Conservation (phyloP, 1,140 invertebrate species). For the Heliconius congener region DNA sequence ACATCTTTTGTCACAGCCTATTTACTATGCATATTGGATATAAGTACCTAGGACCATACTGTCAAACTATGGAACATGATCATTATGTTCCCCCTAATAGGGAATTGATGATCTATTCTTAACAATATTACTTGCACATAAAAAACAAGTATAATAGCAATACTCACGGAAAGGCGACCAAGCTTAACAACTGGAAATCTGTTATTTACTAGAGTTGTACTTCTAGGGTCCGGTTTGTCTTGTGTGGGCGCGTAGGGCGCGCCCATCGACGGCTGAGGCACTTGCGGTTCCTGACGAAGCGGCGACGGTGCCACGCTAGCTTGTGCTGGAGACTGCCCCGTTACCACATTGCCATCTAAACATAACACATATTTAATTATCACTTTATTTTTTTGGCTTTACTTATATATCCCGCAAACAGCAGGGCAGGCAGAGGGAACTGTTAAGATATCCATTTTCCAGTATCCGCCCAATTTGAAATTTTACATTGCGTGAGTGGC, state of each 20-base stretch:
- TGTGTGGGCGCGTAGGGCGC: conserved; percentile 70
- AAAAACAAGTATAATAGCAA: background rate
- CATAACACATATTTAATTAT: background rate
- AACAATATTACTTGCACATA: background rate
- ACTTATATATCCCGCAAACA: too few relatives aligned
- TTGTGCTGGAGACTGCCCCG: conserved; percentile 82
- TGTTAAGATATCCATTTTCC: too few relatives aligned
- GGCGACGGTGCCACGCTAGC: conserved; percentile 81
- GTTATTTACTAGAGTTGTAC: conserved; percentile 67
- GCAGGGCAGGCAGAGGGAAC: too few relatives aligned
- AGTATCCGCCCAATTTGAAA: too few relatives aligned
- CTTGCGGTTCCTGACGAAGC: conserved; percentile 71
- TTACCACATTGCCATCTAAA: conserved; percentile 70
- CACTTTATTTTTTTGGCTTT: background rate
- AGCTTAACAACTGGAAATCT: conserved; percentile 73
- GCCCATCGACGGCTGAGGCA: conserved; percentile 80
- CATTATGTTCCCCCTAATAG: too few relatives aligned
- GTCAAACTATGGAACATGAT: too few relatives aligned
- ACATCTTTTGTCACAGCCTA: too few relatives aligned
- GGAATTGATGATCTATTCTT: too few relatives aligned
- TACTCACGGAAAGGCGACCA: conserved; percentile 72
- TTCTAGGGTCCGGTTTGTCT: conserved; percentile 73
- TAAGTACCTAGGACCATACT: too few relatives aligned
- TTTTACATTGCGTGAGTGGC: too few relatives aligned
- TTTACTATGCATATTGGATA: too few relatives aligned